Conservation (phyloP, 2,888 invertebrate genomes). For the Sminthurides aquaticus region DNA sequence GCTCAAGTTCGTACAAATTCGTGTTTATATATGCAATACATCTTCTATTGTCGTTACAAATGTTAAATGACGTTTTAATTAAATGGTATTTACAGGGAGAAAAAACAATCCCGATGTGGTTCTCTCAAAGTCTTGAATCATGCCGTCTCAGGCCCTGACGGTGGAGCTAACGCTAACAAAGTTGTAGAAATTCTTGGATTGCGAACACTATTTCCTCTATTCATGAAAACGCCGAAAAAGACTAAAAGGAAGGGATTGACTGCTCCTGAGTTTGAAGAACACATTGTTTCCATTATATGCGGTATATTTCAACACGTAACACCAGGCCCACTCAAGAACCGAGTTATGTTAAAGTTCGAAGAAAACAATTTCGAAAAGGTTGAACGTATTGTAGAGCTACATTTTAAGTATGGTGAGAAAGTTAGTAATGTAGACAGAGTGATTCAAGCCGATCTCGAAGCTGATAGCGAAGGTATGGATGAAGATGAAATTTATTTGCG, state of each 20-base stretch:
- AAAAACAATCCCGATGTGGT: slow-evolving; percentile 91
- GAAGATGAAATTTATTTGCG: slow-evolving; percentile 82
- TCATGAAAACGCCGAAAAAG: slow-evolving; percentile 96
- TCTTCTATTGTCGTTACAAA: slow-evolving; percentile 1
- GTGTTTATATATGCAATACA: not conserved
- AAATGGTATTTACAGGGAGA: slow-evolving; percentile 68
- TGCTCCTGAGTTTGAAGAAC: slow-evolving; percentile 88
- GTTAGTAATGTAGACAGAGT: slow-evolving; percentile 74
- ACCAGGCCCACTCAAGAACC: slow-evolving; percentile 71
- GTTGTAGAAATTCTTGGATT: slow-evolving; percentile 96
- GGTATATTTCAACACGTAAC: slow-evolving; percentile 88
- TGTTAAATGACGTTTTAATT: not conserved
- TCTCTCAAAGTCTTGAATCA: slow-evolving; percentile 96
- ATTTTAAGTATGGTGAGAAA: slow-evolving; percentile 93
- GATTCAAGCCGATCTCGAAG: slow-evolving; percentile 54
- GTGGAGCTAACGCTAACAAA: slow-evolving; percentile 91
- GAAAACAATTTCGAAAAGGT: slow-evolving; percentile 99
- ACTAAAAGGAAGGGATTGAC: slow-evolving; percentile 69
- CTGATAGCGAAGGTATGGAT: slow-evolving; percentile 61
- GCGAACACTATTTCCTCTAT: slow-evolving; percentile 92
- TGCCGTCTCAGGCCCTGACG: slow-evolving; percentile 88
- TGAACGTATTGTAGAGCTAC: slow-evolving; percentile 88
- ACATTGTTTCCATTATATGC: slow-evolving; percentile 85
- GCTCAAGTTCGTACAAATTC: slow-evolving; percentile 58
- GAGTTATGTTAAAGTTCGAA: slow-evolving; percentile 87